Conservation (phyloP, 2,113 vertebrate species). For the Ageneiosus marmoratus region DNA sequence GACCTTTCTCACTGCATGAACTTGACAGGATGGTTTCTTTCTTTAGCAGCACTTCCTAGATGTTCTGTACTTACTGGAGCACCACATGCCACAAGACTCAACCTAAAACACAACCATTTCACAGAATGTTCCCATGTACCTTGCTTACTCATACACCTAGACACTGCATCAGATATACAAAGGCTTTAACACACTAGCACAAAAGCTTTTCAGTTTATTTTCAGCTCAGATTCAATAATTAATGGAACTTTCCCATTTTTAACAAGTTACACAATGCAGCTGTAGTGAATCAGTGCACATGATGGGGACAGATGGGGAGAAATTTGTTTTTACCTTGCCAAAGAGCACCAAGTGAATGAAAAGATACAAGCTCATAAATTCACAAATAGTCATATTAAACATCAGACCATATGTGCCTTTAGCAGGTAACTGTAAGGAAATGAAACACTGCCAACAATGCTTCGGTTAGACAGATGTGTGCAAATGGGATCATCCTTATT, state of each 20-base stretch:
- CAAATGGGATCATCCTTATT: not conserved
- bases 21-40: not conserved
- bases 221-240: not conserved
- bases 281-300: not conserved
- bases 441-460: not conserved
- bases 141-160: not conserved
- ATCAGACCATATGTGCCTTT: not conserved
- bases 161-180: not conserved
- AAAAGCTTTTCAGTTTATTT: no score
- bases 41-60: not conserved
- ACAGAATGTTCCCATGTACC: not conserved
- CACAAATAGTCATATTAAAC: not conserved
- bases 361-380: not conserved
- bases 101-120: not conserved
- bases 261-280: not conserved
- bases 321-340: not conserved
- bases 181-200: not conserved
- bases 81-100: not conserved
- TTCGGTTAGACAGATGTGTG: no score
- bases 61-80: slow-evolving; percentile 7
- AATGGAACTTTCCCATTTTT: not conserved
- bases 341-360: not conserved
- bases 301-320: not conserved
- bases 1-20: not conserved
- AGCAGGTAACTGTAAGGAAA: not conserved